These are phyloP conservation scores for Trogon surrucura DNA, from an alignment of 2,113 vertebrate genomes.

Conservation along the genomic window DNA sequence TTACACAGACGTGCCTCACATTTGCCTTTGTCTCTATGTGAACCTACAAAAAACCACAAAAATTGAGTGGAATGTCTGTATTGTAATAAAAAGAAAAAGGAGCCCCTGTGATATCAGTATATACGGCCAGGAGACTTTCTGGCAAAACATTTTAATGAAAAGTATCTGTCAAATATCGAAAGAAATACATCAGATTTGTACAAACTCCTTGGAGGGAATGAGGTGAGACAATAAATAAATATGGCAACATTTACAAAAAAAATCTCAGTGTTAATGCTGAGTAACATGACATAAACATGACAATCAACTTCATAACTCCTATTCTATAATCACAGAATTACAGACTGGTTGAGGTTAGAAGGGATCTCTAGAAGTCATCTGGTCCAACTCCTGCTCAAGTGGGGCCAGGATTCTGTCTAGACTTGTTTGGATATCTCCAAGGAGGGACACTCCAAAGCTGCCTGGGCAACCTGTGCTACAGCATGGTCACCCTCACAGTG, in stretches of 20 bases:
- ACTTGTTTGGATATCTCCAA: background rate
- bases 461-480: too few relatives aligned
- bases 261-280: background rate
- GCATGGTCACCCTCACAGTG: accelerated
- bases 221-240: background rate
- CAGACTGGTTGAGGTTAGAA: background rate
- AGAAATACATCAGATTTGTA: background rate
- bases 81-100: background rate
- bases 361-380: background rate
- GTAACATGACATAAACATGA: background rate
- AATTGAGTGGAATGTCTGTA: background rate
- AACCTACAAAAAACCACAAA: background rate
- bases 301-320: background rate
- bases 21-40: background rate
- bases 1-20: background rate
- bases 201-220: background rate
- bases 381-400: background rate
- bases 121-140: background rate
- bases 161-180: background rate
- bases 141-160: background rate
- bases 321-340: background rate
- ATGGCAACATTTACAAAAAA: background rate
- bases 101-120: background rate
- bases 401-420: too few relatives aligned
- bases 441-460: background rate